Percentiles rank a stretch among this genome's conserved stretches.
phyloP scores from a whole-genome alignment of 2,797 vertebrate species.

The Morelia viridis region DNA sequence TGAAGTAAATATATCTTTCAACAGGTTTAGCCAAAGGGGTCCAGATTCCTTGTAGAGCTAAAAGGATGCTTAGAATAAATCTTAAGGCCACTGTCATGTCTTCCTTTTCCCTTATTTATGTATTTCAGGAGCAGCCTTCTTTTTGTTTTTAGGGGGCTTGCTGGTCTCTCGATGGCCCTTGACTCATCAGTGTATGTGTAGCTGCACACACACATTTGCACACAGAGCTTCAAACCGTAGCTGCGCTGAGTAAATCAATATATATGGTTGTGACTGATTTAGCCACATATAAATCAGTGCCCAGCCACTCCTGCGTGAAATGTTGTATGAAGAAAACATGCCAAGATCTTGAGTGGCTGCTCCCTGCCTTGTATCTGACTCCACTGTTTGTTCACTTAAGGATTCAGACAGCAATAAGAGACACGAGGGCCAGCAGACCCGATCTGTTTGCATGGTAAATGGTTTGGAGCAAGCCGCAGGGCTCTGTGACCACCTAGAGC shows the following conservation, averaged over 20 bases:
- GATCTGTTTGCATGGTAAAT: slow-evolving; percentile 9
- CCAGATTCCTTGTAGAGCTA: neutral
- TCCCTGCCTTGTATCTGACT: neutral
- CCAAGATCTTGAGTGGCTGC: neutral
- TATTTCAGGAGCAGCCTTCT: neutral
- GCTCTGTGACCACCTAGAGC: neutral
- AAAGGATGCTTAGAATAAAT: neutral
- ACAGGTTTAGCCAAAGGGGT: neutral
- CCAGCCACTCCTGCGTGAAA: neutral
- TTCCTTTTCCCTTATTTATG: neutral
- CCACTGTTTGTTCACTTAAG: neutral
- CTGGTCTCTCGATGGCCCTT: neutral
- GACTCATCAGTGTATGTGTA: neutral
- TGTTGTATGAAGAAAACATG: neutral
- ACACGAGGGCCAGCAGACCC: neutral
- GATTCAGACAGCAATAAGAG: neutral
- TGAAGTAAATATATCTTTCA: neutral
- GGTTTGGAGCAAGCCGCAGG: neutral
- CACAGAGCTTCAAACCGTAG: neutral
- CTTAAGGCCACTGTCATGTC: neutral
- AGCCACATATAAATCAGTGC: neutral
- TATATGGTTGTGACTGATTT: neutral
- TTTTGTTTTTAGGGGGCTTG: neutral
- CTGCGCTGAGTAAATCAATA: neutral
- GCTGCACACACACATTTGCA: neutral